Evolutionary conservation across 2,888 invertebrate species (phyloP).

Genomic region (Polydrusus cervinus): DNA sequence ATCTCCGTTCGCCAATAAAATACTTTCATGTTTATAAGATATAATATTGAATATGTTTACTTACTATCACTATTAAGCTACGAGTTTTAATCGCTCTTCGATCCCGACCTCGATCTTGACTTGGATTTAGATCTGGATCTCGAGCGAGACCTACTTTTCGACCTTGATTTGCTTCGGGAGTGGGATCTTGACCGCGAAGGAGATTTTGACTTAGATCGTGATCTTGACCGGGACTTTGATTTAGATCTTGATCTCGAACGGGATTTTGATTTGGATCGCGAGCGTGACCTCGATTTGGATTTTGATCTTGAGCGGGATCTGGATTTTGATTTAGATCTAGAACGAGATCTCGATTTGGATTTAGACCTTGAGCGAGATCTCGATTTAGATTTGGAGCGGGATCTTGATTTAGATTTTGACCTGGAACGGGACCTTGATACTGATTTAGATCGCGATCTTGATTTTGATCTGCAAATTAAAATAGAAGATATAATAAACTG

Average conservation of each 20-base stretch:
- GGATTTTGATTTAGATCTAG: slow-evolving; percentile 58
- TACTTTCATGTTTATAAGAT: no score
- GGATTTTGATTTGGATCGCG: slow-evolving; percentile 64
- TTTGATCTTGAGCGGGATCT: slow-evolving; percentile 68
- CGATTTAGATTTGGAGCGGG: slow-evolving; percentile 57
- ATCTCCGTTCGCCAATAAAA: no score
- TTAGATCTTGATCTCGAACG: slow-evolving; percentile 55
- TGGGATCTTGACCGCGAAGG: slow-evolving; percentile 59
- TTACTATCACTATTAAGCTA: no score
- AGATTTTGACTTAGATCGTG: slow-evolving; percentile 60
- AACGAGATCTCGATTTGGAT: slow-evolving; percentile 54
- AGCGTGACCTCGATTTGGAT: slow-evolving; percentile 64
- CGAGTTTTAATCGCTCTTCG: slow-evolving; percentile 2
- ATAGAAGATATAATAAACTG: slow-evolving; percentile 57
- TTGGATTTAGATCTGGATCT: slow-evolving; percentile 54
- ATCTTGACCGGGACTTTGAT: slow-evolving; percentile 56
- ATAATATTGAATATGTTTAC: no score
- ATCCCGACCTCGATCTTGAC: slow-evolving; percentile 35
- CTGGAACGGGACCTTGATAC: slow-evolving; percentile 58
- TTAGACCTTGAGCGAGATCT: slow-evolving; percentile 59
- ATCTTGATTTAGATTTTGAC: slow-evolving; percentile 61
- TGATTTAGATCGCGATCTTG: slow-evolving; percentile 60
- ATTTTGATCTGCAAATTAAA: slow-evolving; percentile 59
- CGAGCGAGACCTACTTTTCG: slow-evolving; percentile 63
- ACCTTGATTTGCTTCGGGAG: slow-evolving; percentile 62